These are phyloP conservation scores for Isaurus tuberculatus DNA, from an alignment of 92 coral and sea anemone species.

Conservation along the genomic window DNA sequence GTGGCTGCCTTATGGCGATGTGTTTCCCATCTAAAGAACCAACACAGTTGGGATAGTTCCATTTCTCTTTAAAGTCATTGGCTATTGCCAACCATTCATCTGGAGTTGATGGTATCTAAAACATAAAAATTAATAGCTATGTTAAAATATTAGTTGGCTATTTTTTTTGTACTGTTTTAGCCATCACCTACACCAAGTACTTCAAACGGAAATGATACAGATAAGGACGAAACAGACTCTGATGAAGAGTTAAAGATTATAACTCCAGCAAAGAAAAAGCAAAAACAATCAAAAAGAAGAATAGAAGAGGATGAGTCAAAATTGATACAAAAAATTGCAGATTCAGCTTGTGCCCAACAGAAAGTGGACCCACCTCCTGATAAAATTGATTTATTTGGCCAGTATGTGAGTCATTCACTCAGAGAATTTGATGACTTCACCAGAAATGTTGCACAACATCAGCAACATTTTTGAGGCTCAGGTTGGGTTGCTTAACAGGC, in stretches of 20 bases:
- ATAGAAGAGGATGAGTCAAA: conserved; percentile 35
- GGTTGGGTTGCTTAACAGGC: conserved; percentile 25
- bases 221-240: not conserved
- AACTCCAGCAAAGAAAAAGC: conserved; percentile 37
- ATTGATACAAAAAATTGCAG: conserved; percentile 22
- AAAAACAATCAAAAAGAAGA: conserved; percentile 25
- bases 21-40: too few relatives aligned
- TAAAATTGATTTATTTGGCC: conserved; percentile 43
- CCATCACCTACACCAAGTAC: conserved; percentile 20
- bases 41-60: conserved; percentile 56
- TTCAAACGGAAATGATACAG: not conserved
- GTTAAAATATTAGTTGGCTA: not conserved
- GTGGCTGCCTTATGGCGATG: too few relatives aligned
- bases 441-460: conserved; percentile 39
- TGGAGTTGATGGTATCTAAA: conserved; percentile 38
- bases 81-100: conserved; percentile 25
- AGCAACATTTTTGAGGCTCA: conserved; percentile 25
- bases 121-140: not conserved
- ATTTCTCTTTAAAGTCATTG: conserved; percentile 27
- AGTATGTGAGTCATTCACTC: too few relatives aligned
- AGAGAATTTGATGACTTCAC: conserved; percentile 37
- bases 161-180: not conserved
- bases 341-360: conserved; percentile 8
- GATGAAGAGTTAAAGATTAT: conserved; percentile 15
- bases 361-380: conserved; percentile 16